Evolutionary conservation across 2,888 invertebrate genomes (phyloP).

Genomic region (Rhorus exstirpatorius): DNA sequence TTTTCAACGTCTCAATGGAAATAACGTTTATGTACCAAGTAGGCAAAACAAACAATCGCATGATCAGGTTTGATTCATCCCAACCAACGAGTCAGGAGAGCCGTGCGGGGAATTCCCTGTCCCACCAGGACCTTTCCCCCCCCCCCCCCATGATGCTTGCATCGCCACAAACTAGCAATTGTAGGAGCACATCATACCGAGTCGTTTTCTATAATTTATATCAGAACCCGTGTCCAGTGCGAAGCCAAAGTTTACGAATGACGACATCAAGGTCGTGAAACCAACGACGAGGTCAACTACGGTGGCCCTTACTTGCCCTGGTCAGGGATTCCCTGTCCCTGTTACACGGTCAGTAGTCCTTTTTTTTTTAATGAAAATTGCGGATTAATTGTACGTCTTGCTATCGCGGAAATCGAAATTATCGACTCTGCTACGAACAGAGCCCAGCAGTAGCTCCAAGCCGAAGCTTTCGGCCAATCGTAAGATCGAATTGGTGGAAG

Average conservation of each 20-base stretch:
- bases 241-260: constrained; percentile 89
- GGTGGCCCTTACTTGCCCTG: constrained; percentile 86
- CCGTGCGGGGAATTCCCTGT: constrained; percentile 26
- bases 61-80: not conserved
- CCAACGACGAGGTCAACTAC: constrained; percentile 82
- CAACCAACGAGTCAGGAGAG: not conserved
- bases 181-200: constrained; percentile 19
- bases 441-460: constrained; percentile 82
- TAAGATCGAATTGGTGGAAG: constrained; percentile 84
- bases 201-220: constrained; percentile 44
- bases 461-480: constrained; percentile 83
- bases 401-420: not conserved
- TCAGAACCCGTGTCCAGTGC: constrained; percentile 91
- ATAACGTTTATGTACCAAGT: not conserved
- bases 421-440: constrained; percentile 67
- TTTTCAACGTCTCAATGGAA: not conserved
- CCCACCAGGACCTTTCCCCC: constrained; percentile 34
- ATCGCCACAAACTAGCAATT: too few relatives aligned
- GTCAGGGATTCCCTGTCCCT: constrained; percentile 88
- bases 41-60: not conserved
- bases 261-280: constrained; percentile 85
- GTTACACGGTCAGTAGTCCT: constrained; percentile 82
- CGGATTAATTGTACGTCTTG: constrained; percentile 15
- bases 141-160: too few relatives aligned
- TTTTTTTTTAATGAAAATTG: constrained; percentile 8